Evolutionary conservation across 2,888 invertebrate genomes (phyloP).

Genomic region (Drosophila formosana): DNA sequence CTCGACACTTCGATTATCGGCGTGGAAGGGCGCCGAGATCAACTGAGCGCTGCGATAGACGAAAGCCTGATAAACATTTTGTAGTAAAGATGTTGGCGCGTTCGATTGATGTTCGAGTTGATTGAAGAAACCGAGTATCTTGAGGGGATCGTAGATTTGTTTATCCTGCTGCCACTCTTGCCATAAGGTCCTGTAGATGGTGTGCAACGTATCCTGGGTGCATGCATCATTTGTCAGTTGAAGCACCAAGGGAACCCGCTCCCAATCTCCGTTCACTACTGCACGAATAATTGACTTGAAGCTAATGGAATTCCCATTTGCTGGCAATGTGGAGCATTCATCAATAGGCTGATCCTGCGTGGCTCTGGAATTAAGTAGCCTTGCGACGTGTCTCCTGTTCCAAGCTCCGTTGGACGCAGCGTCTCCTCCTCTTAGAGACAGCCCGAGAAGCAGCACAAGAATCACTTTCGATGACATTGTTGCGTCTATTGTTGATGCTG

Average conservation of each 20-base stretch:
- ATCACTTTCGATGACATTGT: not conserved
- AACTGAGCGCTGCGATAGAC: constrained; percentile 58
- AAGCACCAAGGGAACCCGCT: constrained; percentile 36
- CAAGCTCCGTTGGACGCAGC: too few relatives aligned
- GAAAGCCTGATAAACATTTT: constrained; percentile 42
- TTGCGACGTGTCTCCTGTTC: too few relatives aligned
- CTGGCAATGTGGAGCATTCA: not conserved
- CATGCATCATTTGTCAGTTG: not conserved
- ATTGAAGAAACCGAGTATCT: constrained; percentile 57
- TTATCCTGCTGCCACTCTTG: constrained; percentile 57
- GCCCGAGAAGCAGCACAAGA: not conserved
- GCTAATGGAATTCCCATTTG: constrained; percentile 13
- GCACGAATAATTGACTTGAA: constrained; percentile 12
- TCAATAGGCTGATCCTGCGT: constrained; percentile 11
- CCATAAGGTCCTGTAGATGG: constrained; percentile 59
- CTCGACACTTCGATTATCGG: constrained; percentile 29
- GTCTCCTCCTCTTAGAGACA: not conserved
- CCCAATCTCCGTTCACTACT: constrained; percentile 63
- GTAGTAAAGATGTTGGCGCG: constrained; percentile 35
- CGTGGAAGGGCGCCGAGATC: constrained; percentile 62
- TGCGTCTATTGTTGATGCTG: constrained; percentile 5
- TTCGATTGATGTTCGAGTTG: constrained; percentile 35
- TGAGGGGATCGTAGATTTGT: constrained; percentile 58
- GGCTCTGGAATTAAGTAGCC: too few relatives aligned
- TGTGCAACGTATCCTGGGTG: constrained; percentile 5